Conservation (phyloP, 2,113 vertebrate species). For the Pelecanoides urinatrix region DNA sequence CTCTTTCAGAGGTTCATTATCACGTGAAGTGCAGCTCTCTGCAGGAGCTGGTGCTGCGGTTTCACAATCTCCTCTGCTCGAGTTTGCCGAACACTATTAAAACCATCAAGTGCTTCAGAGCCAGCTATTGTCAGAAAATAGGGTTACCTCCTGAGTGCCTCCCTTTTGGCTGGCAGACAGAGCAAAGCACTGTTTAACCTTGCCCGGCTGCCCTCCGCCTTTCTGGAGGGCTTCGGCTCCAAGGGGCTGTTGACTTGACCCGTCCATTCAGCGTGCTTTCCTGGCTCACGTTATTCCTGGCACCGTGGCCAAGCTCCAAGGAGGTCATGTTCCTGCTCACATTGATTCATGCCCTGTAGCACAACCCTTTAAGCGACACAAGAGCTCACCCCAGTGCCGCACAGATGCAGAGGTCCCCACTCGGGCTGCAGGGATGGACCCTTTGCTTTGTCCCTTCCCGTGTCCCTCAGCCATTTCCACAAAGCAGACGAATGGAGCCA, state of each 20-base stretch:
- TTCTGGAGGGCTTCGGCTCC: background rate
- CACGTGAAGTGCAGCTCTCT: background rate
- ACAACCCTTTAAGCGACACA: background rate
- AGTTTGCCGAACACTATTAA: background rate
- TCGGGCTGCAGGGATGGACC: accelerated
- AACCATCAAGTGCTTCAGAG: background rate
- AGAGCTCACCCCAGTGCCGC: accelerated
- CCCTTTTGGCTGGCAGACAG: background rate
- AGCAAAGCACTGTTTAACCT: background rate
- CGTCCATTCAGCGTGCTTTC: background rate
- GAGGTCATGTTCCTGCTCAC: background rate
- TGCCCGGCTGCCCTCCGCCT: background rate
- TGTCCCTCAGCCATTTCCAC: background rate
- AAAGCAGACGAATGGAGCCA: background rate
- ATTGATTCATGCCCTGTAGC: background rate
- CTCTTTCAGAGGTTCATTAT: background rate
- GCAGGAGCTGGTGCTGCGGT: background rate
- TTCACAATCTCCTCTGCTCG: background rate
- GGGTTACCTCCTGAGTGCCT: background rate
- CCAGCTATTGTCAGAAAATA: background rate
- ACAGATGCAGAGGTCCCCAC: background rate
- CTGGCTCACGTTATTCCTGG: background rate
- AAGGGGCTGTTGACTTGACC: background rate
- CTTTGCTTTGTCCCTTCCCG: background rate
- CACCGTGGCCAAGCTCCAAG: background rate